Evolutionary conservation across 2,888 invertebrate genomes (phyloP), one percentile per base, ranked within the genome.

Genomic region (Cephus pygmeus): DNA sequence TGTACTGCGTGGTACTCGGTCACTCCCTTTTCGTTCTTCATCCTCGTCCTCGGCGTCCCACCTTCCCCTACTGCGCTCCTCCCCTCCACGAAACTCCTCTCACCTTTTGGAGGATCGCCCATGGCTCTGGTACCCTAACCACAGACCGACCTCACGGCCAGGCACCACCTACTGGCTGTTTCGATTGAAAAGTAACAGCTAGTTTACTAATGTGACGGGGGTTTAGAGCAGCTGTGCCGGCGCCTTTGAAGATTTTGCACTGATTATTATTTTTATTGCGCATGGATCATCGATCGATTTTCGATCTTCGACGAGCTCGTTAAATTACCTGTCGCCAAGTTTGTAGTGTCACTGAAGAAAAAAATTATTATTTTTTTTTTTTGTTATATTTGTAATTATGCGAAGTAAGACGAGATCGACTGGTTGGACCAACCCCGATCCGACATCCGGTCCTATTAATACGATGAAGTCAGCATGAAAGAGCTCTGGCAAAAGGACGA

Each of bases 1-100:
- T 85, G 87, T 85, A 83, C 83, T 82, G 85, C 87, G 81, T 85
- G 82, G 86, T 87, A 81, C 80, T 81, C 79, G 76, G 79, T 84
- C 76, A 77, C 78, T 78, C 79, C 82, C 80, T 79, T 80, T 77
- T 75, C 79, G 78, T 75, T 79, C 77, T 74, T 74, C 75, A 73
- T 79, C 77, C 78, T 79, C 56, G 40, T 76, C 73, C 36, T 76
- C 56, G 33, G 35, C 69, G 34, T 34, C 73, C 34, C 23, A 12
- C 23, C 35, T 34, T 30, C 12, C 71, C n/a, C 71, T 30, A 12
- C 15, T 31, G 31, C 71, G 31, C 31, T 31, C 9, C 3, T 12
- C 31, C 31, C 71, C 34, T 12, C 56, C 56, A 23, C 23, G 23
- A 23, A 3, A 56, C 23, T 23, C 56, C 56, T 56, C 56, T 56